Evolutionary conservation across 2,888 invertebrate species (phyloP).

Genomic region (Napeogenes sylphis): DNA sequence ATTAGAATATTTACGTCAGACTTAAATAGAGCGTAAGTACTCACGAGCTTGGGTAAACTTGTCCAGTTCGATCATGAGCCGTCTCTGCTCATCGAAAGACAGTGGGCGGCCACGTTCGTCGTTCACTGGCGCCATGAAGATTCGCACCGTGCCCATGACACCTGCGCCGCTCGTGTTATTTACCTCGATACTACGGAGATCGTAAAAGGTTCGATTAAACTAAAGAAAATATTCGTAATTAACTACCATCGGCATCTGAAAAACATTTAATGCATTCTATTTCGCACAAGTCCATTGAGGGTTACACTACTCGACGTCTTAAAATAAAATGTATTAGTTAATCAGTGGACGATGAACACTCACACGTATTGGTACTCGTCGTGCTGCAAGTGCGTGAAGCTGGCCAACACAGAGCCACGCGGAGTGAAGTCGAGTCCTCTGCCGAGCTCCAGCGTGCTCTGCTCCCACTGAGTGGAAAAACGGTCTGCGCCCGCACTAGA

Average conservation of each 20-base stretch:
- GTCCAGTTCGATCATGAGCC: conserved; percentile 84
- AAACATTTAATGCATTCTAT: neutral
- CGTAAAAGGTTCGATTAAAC: neutral
- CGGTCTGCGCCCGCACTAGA: conserved; percentile 75
- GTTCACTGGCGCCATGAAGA: conserved; percentile 82
- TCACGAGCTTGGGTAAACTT: conserved; percentile 81
- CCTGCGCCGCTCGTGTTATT: conserved; percentile 73
- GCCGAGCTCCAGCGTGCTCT: conserved; percentile 83
- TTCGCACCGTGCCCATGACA: conserved; percentile 80
- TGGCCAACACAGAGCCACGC: conserved; percentile 83
- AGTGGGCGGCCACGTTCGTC: conserved; percentile 80
- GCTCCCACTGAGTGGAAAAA: conserved; percentile 86
- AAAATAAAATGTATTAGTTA: no score
- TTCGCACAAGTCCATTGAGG: no score
- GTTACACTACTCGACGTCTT: no score
- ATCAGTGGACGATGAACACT: conserved; percentile 29
- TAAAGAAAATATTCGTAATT: neutral
- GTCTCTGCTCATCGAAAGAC: conserved; percentile 78
- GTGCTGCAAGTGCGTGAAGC: conserved; percentile 85
- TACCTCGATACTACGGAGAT: conserved; percentile 65
- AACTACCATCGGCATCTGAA: neutral
- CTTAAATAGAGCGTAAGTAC: conserved; percentile 61
- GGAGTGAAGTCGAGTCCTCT: conserved; percentile 90
- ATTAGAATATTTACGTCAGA: conserved; percentile 41
- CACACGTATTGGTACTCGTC: conserved; percentile 79